phyloP scores from a whole-genome alignment of 2,888 invertebrate genomes.

The Xestia xanthographa region DNA sequence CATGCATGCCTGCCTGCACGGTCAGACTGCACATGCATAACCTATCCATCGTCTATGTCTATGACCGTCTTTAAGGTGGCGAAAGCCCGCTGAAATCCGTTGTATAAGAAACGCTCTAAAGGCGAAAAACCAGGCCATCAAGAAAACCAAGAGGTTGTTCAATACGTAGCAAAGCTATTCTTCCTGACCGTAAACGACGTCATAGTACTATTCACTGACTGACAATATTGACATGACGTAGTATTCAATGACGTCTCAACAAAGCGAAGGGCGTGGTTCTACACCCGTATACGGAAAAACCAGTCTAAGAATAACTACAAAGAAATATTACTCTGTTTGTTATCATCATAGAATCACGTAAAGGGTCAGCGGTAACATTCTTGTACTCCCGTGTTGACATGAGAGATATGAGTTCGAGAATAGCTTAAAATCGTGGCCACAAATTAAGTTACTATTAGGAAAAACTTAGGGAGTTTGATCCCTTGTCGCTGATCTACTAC shows the following conservation, averaged over 20 bases:
- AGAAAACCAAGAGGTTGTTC: not conserved
- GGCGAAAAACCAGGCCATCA: too few relatives aligned
- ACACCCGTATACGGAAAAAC: slow-evolving; percentile 6
- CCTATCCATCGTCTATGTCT: too few relatives aligned
- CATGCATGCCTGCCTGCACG: too few relatives aligned
- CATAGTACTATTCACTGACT: slow-evolving; percentile 4
- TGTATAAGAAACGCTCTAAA: not conserved
- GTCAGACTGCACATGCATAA: too few relatives aligned
- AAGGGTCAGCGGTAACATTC: not conserved
- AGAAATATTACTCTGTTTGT: slow-evolving; percentile 25
- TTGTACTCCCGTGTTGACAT: not conserved
- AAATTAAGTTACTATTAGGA: too few relatives aligned
- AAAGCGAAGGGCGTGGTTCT: not conserved
- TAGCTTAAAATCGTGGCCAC: not conserved
- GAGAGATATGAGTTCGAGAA: not conserved
- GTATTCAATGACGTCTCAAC: slow-evolving; percentile 3
- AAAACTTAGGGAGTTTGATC: too few relatives aligned
- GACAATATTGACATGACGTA: slow-evolving; percentile 17
- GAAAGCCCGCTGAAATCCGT: not conserved
- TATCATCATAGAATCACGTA: slow-evolving; percentile 1
- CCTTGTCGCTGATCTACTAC: too few relatives aligned
- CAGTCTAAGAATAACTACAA: not conserved
- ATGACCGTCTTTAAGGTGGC: not conserved
- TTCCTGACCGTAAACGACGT: not conserved
- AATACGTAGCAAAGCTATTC: not conserved